Conservation (phyloP, 2,888 invertebrate genomes). For the Antitype chi region DNA sequence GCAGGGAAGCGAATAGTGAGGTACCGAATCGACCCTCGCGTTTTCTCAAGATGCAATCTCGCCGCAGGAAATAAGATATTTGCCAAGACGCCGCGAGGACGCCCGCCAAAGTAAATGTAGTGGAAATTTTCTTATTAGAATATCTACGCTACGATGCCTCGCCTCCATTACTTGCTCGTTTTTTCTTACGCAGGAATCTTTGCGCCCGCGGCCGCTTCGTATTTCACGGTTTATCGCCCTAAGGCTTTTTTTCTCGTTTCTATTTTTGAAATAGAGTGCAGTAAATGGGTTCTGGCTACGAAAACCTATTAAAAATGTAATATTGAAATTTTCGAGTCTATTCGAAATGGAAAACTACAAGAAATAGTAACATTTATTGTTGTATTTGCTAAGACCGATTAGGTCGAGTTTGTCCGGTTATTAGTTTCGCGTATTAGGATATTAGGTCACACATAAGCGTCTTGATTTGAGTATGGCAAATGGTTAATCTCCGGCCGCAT, state of each 20-base stretch:
- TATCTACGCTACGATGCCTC: slow-evolving; percentile 90
- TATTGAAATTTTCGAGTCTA: slow-evolving; percentile 17
- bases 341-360: background rate
- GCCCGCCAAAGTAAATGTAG: slow-evolving; percentile 90
- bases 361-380: background rate
- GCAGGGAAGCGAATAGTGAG: slow-evolving; percentile 87
- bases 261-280: slow-evolving; percentile 57
- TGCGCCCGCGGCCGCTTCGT: slow-evolving; percentile 75
- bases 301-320: slow-evolving; percentile 34
- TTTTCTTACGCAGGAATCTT: slow-evolving; percentile 88
- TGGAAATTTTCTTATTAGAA: slow-evolving; percentile 91
- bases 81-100: slow-evolving; percentile 90
- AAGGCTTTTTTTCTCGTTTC: slow-evolving; percentile 63
- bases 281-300: slow-evolving; percentile 48
- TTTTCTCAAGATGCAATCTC: slow-evolving; percentile 91
- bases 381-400: background rate
- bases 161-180: slow-evolving; percentile 83
- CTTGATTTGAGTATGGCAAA: slow-evolving; percentile 68
- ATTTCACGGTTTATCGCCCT: slow-evolving; percentile 82
- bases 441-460: slow-evolving; percentile 45
- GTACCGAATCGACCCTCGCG: slow-evolving; percentile 87
- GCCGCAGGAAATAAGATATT: slow-evolving; percentile 91
- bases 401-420: background rate
- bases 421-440: slow-evolving; percentile 26
- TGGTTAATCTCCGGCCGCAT: slow-evolving; percentile 84